These are phyloP conservation scores for Pocillopora meandrina DNA, from an alignment of 92 coral and sea anemone genomes.

Conservation along the genomic window DNA sequence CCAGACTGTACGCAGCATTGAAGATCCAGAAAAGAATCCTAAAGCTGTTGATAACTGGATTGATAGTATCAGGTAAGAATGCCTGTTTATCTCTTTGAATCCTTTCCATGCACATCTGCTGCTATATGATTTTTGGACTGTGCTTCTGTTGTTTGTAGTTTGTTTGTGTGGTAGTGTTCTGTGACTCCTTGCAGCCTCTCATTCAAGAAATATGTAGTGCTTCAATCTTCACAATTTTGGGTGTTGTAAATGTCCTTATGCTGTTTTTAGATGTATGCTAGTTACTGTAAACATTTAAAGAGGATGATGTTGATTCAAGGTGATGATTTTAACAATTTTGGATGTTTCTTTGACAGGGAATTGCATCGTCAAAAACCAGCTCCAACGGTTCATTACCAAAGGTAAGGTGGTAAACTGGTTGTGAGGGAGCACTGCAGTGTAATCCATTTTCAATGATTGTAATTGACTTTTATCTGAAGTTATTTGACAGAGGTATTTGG, in stretches of 20 bases:
- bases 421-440: too few relatives aligned
- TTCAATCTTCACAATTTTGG: too few relatives aligned
- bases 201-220: background rate
- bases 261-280: too few relatives aligned
- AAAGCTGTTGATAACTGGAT: slow-evolving; percentile 97
- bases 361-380: slow-evolving; percentile 98
- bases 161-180: too few relatives aligned
- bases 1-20: slow-evolving; percentile 93
- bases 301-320: background rate
- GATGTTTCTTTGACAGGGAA: slow-evolving; percentile 62
- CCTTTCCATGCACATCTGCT: background rate
- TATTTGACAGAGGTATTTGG: too few relatives aligned
- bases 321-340: background rate
- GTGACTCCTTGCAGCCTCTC: background rate
- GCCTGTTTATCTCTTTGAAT: background rate
- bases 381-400: slow-evolving; percentile 98
- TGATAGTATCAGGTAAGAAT: slow-evolving; percentile 86
- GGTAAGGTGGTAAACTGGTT: slow-evolving; percentile 41
- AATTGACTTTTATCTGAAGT: too few relatives aligned
- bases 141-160: too few relatives aligned
- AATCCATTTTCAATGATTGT: too few relatives aligned
- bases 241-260: too few relatives aligned
- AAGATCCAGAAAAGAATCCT: slow-evolving; percentile 94
- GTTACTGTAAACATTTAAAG: too few relatives aligned
- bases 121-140: too few relatives aligned